phyloP scores from a whole-genome alignment of 2,113 vertebrate genomes.

The Sinocyclocheilus anshuiensis region DNA sequence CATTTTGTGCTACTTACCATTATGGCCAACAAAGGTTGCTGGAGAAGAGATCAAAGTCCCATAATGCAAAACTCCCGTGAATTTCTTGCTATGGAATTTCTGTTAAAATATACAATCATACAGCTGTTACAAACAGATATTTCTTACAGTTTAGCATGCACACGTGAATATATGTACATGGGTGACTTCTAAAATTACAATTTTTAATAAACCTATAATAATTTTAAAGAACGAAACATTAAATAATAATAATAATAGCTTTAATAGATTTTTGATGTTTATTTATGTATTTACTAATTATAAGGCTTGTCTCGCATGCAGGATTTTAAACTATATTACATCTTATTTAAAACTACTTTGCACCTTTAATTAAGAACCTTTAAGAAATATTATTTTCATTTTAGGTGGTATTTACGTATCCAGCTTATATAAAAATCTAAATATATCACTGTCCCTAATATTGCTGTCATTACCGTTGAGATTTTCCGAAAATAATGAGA shows the following conservation, averaged over 20 bases:
- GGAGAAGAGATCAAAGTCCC: background rate
- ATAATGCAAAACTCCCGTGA: background rate
- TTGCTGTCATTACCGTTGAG: background rate
- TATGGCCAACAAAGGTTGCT: background rate
- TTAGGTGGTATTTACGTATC: background rate
- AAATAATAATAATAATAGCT: background rate
- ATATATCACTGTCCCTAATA: background rate
- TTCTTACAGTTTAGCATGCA: background rate
- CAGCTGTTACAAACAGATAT: background rate
- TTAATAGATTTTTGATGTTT: background rate
- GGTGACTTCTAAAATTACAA: no score
- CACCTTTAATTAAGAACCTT: no score
- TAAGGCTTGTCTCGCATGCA: background rate
- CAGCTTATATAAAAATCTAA: background rate
- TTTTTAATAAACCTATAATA: no score
- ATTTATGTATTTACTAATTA: background rate
- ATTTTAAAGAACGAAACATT: no score
- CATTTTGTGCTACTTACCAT: no score
- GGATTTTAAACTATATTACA: background rate
- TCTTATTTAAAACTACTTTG: no score
- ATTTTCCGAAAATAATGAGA: background rate
- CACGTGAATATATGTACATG: no score
- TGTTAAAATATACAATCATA: background rate
- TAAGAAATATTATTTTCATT: background rate
- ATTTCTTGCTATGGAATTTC: background rate